Conservation (phyloP, 2,113 vertebrate genomes). For the Heterochromis multidens region DNA sequence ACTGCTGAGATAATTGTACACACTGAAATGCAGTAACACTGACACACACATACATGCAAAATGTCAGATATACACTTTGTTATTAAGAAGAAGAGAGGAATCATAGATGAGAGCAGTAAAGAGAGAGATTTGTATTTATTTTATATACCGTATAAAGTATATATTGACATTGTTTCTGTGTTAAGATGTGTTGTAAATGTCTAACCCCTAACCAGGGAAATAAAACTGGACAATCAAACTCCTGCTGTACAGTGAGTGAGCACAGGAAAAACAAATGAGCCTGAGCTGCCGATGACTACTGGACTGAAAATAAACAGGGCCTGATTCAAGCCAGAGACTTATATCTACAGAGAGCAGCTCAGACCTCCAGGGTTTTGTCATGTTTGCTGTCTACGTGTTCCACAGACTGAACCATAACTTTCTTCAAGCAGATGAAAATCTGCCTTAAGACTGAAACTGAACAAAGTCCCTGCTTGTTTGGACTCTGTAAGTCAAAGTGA, state of each 20-base stretch:
- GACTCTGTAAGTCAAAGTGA: conserved; percentile 43
- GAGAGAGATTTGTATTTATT: conserved; percentile 79
- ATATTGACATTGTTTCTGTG: conserved; percentile 69
- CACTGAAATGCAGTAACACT: not conserved
- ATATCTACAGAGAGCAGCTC: conserved; percentile 16
- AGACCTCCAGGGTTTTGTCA: conserved; percentile 31
- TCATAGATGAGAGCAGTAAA: conserved; percentile 21
- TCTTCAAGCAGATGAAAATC: conserved; percentile 11
- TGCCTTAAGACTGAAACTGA: conserved; percentile 13
- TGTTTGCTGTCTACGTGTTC: conserved; percentile 34
- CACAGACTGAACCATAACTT: conserved; percentile 18
- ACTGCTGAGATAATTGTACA: conserved; percentile 48
- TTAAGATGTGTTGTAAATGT: conserved; percentile 65
- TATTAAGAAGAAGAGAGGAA: conserved; percentile 26
- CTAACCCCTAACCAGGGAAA: conserved; percentile 41
- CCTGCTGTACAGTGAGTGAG: conserved; percentile 13
- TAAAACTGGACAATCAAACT: conserved; percentile 57
- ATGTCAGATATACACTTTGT: conserved; percentile 22
- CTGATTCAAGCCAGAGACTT: conserved; percentile 9
- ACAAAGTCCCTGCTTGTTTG: conserved; percentile 20
- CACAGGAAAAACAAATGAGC: conserved; percentile 13
- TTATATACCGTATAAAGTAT: conserved; percentile 73
- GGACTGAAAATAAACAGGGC: conserved; percentile 34
- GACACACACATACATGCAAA: conserved; percentile 4
- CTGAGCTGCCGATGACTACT: conserved; percentile 10